phyloP scores from a whole-genome alignment of 2,888 invertebrate genomes.

The Ligdia adustata region DNA sequence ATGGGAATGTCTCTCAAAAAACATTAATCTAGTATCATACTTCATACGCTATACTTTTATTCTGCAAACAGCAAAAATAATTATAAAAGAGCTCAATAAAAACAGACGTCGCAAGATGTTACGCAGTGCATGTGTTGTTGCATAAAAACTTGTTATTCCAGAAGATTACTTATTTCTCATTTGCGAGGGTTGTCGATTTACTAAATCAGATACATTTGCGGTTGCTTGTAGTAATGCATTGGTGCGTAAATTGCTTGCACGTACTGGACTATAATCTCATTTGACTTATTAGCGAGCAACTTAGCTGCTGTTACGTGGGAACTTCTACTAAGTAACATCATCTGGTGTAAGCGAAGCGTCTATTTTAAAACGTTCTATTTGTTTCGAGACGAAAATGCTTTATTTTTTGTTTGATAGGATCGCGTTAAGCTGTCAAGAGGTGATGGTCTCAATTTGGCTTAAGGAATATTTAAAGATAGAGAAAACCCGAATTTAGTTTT shows the following conservation, averaged over 20 bases:
- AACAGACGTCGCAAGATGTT: constrained; percentile 8
- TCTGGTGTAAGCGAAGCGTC: constrained; percentile 44
- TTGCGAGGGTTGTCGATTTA: constrained; percentile 35
- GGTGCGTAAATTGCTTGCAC: constrained; percentile 69
- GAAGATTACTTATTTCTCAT: constrained; percentile 29
- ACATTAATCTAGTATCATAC: neutral
- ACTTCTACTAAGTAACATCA: constrained; percentile 56
- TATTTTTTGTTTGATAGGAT: constrained; percentile 42
- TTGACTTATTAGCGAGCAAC: constrained; percentile 68
- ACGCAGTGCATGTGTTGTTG: constrained; percentile 20
- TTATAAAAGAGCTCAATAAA: neutral
- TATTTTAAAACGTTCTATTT: constrained; percentile 47
- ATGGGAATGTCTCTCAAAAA: neutral
- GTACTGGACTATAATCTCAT: constrained; percentile 60
- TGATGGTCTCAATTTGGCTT: constrained; percentile 52
- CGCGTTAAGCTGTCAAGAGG: constrained; percentile 49
- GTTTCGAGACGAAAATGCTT: constrained; percentile 25
- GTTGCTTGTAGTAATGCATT: constrained; percentile 63
- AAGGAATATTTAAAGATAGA: constrained; percentile 50
- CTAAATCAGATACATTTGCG: constrained; percentile 65
- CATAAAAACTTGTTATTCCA: constrained; percentile 33
- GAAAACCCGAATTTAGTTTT: constrained; percentile 46
- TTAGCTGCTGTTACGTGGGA: constrained; percentile 65
- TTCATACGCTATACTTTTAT: no score
- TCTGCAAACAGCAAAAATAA: neutral